Conservation (phyloP, 2,797 vertebrate genomes). For the Helarctos malayanus region DNA sequence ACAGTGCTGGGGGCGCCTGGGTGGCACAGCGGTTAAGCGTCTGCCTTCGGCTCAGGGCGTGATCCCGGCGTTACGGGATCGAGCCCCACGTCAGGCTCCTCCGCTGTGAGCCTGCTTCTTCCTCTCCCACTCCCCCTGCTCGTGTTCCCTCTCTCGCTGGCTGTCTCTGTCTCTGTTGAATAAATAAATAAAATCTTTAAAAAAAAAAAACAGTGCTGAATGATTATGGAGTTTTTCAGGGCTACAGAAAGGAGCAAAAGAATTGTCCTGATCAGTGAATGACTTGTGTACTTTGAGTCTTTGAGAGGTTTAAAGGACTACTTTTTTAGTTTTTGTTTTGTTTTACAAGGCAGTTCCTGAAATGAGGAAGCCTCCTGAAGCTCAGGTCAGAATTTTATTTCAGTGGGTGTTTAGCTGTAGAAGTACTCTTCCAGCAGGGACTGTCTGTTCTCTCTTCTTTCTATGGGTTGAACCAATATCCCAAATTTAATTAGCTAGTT, state of each 20-base stretch:
- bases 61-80: too few relatives aligned
- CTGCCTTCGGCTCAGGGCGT: too few relatives aligned
- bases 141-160: too few relatives aligned
- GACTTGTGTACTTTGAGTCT: slow-evolving; percentile 45
- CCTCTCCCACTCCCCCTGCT: too few relatives aligned
- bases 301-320: slow-evolving; percentile 24
- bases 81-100: too few relatives aligned
- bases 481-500: slow-evolving; percentile 49
- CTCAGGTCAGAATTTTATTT: slow-evolving; percentile 80
- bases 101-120: too few relatives aligned
- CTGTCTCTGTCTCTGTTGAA: too few relatives aligned
- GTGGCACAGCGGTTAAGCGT: too few relatives aligned
- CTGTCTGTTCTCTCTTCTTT: background rate
- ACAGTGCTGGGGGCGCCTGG: background rate
- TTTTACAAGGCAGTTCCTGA: slow-evolving; percentile 73
- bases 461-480: slow-evolving; percentile 57
- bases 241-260: background rate
- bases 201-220: background rate
- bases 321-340: slow-evolving; percentile 71
- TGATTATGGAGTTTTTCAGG: background rate
- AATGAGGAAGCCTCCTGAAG: slow-evolving; percentile 68
- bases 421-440: slow-evolving; percentile 59
- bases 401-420: slow-evolving; percentile 66
- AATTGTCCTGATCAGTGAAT: background rate
- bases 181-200: too few relatives aligned